A percentile compares a stretch with the other conserved stretches of the same genome.
These are phyloP conservation scores for Pseudorhiza aurosa DNA, from an alignment of 30 jellyfish, hydroid and myxozoan genomes.

Conservation along the genomic window DNA sequence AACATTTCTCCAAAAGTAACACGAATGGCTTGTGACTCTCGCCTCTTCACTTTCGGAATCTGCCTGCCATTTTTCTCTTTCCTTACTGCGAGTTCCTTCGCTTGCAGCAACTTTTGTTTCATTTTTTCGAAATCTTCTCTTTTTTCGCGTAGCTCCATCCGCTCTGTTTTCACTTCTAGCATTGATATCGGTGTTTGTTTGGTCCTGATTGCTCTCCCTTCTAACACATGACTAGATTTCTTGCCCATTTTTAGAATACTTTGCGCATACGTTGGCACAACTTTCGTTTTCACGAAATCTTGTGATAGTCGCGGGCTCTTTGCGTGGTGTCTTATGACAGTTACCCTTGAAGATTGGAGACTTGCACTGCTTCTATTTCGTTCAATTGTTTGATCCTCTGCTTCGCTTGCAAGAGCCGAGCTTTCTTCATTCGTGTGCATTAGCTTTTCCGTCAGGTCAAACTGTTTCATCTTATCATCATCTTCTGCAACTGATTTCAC, in stretches of 20 bases:
- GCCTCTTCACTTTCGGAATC: not conserved
- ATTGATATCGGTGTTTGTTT: not conserved
- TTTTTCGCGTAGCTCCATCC: not conserved
- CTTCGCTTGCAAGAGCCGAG: not conserved
- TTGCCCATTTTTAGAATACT: not conserved
- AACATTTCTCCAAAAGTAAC: constrained; percentile 43
- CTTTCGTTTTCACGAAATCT: constrained; percentile 31
- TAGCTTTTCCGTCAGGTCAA: too few species aligned
- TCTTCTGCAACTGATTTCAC: not conserved
- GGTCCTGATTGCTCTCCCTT: not conserved
- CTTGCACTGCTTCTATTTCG: not conserved
- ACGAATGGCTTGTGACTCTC: constrained; percentile 16
- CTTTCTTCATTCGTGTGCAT: not conserved
- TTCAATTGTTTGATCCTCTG: not conserved
- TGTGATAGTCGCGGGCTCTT: not conserved
- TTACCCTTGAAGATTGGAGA: not conserved
- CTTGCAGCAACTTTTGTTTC: not conserved
- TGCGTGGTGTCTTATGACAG: not conserved
- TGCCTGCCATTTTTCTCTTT: not conserved
- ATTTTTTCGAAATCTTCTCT: not conserved
- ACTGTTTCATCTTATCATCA: too few species aligned
- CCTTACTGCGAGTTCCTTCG: not conserved
- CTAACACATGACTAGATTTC: too few species aligned
- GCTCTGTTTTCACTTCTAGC: constrained; percentile 4
- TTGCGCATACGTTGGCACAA: constrained; percentile 31